These are phyloP conservation scores for Oreotrochilus melanogaster DNA, from an alignment of 2,113 vertebrate genomes.

Conservation along the genomic window DNA sequence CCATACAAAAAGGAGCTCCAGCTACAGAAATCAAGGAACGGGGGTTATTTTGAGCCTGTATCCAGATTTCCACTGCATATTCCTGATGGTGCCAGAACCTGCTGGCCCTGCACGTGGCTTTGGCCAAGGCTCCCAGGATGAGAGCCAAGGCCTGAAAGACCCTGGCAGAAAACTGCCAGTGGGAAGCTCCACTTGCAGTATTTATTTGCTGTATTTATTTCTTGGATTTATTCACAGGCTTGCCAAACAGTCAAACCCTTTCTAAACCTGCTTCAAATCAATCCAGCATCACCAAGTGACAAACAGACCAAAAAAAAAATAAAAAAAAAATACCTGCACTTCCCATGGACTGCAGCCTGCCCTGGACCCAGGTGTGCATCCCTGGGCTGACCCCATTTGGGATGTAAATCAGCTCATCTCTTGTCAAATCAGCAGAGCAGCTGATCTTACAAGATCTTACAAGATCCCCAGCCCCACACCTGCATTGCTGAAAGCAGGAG, in stretches of 20 bases:
- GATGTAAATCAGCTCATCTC: background rate
- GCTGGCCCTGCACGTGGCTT: background rate
- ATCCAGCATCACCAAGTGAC: background rate
- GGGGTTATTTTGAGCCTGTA: background rate
- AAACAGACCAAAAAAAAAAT: background rate
- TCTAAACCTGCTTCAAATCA: background rate
- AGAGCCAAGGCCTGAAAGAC: background rate
- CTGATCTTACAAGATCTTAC: conserved; percentile 32
- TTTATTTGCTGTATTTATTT: background rate
- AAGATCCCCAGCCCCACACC: background rate
- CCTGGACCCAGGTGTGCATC: background rate
- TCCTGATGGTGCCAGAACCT: background rate
- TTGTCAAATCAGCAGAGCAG: conserved; percentile 2
- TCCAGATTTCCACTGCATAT: background rate
- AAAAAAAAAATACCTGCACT: background rate
- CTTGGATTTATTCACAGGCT: background rate
- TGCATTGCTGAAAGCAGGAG: conserved; percentile 6
- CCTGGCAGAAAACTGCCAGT: background rate
- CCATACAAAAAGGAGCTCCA: background rate
- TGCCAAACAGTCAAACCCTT: background rate
- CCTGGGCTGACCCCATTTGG: background rate
- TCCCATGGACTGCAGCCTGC: background rate
- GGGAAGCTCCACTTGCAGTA: background rate
- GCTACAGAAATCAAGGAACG: background rate
- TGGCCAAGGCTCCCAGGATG: background rate